Evolutionary conservation across 30 jellyfish, hydroid and myxozoan species (phyloP).

Genomic region (Aurelia aurita complex sp. Pacific): DNA sequence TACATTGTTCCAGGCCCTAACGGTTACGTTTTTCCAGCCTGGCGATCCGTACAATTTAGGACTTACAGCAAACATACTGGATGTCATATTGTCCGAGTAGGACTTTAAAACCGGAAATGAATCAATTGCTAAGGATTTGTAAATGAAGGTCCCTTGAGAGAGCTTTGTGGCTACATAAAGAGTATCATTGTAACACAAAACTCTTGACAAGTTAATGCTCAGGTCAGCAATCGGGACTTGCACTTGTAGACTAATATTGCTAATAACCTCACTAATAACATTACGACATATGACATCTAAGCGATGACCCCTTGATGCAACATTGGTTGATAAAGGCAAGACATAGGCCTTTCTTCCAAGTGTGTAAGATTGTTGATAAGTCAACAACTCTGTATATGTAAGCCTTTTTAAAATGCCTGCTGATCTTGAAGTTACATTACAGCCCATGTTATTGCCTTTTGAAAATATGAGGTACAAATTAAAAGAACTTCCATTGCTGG

Average conservation of each 20-base stretch:
- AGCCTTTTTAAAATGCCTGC: conserved; percentile 10
- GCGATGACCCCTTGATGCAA: conserved; percentile 22
- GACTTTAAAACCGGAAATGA: background rate
- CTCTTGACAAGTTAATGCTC: background rate
- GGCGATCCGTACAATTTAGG: conserved; percentile 21
- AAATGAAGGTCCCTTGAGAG: conserved; percentile 22
- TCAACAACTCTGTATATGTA: conserved; percentile 21
- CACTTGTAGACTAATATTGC: conserved; percentile 25
- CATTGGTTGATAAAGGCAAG: conserved; percentile 6
- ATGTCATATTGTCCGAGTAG: conserved; percentile 5
- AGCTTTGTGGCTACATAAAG: conserved; percentile 1
- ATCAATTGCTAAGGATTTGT: conserved; percentile 13
- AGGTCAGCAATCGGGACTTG: conserved; percentile 18
- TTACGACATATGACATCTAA: conserved; percentile 38
- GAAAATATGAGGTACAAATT: conserved; percentile 6
- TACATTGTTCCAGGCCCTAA: conserved; percentile 47
- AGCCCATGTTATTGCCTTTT: conserved; percentile 48
- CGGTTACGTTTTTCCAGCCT: conserved; percentile 20
- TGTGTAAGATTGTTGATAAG: conserved; percentile 18
- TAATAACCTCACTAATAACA: conserved; percentile 4
- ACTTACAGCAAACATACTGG: conserved; percentile 11
- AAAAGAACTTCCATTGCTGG: conserved; percentile 2
- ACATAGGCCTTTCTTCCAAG: conserved; percentile 52
- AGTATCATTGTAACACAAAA: conserved; percentile 24
- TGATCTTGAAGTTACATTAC: conserved; percentile 19